Conservation (phyloP, 2,797 vertebrate species). For the Sebastes ruberrimus region DNA sequence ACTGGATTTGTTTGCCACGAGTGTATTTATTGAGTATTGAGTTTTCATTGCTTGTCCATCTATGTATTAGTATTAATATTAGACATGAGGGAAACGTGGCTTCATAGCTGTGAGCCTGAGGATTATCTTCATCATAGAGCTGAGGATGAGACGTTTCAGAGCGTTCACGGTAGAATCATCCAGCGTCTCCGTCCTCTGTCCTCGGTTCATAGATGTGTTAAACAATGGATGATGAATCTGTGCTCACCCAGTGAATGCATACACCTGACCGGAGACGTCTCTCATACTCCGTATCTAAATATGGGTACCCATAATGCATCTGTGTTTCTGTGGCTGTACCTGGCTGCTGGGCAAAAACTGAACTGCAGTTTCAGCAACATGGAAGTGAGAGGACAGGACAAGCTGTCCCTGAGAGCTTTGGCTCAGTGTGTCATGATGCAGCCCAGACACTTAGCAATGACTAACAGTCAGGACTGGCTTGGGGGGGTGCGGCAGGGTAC, state of each 20-base stretch:
- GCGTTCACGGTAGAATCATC: background rate
- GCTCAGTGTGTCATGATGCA: constrained; percentile 27
- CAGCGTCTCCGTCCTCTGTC: background rate
- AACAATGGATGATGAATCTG: background rate
- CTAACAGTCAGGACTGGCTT: constrained; percentile 13
- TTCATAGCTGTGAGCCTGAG: background rate
- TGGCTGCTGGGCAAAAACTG: background rate
- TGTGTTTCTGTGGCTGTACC: background rate
- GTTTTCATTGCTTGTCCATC: background rate
- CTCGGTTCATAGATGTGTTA: background rate
- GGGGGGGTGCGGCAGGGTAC: background rate
- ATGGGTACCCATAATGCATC: background rate
- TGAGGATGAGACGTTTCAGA: background rate
- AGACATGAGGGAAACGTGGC: background rate
- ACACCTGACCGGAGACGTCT: background rate
- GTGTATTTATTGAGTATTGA: background rate
- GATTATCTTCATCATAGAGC: background rate
- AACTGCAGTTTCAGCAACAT: background rate
- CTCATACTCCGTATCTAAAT: background rate
- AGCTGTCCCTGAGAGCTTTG: constrained; percentile 40
- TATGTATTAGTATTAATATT: background rate
- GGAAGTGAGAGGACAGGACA: constrained; percentile 10
- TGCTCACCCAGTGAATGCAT: background rate
- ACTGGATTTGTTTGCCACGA: background rate
- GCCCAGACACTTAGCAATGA: constrained; percentile 34